Conservation (phyloP, 2,113 vertebrate genomes). For the Albula glossodonta region DNA sequence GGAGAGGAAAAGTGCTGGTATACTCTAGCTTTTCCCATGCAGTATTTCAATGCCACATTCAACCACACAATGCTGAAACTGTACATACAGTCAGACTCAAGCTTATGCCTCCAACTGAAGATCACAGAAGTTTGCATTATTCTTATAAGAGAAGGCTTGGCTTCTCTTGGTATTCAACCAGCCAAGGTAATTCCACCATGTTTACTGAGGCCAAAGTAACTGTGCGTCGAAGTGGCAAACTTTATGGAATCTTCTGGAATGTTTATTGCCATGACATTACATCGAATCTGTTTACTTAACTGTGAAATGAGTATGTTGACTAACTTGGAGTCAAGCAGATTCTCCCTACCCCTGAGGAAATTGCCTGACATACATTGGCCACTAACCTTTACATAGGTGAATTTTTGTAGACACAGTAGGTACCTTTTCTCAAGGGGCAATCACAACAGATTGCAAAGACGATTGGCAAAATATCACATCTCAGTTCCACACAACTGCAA, state of each 20-base stretch:
- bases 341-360: not conserved
- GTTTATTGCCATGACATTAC: no score
- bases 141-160: not conserved
- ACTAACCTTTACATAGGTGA: not conserved
- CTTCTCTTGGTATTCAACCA: not conserved
- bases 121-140: not conserved
- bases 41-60: not conserved
- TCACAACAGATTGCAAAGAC: no score
- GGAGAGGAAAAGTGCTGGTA: not conserved
- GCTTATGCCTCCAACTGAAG: not conserved
- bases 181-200: not conserved
- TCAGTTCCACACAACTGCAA: not conserved
- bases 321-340: not conserved
- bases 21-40: not conserved
- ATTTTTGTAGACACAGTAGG: not conserved
- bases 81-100: not conserved
- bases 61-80: not conserved
- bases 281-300: not conserved
- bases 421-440: not conserved
- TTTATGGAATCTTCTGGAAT: no score
- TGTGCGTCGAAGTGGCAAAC: not conserved
- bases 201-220: not conserved
- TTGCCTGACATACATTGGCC: not conserved
- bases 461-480: not conserved
- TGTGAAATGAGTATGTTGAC: not conserved